These are phyloP conservation scores for Phania funesta DNA, from an alignment of 2,888 invertebrate species.

Conservation along the genomic window DNA sequence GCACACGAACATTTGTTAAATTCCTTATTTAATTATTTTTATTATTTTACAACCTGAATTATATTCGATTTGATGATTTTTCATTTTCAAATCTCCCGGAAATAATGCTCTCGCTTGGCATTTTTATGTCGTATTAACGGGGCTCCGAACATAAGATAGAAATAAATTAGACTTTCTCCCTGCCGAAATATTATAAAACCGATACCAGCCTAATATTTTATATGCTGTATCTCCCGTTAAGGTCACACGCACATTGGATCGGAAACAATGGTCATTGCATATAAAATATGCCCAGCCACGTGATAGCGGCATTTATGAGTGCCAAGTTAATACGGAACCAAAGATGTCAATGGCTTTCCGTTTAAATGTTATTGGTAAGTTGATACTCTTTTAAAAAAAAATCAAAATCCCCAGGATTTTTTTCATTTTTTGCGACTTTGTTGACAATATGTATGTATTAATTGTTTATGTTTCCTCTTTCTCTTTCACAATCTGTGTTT, in stretches of 20 bases:
- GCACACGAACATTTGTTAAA: too few species aligned
- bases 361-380: constrained; percentile 66
- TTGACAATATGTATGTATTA: constrained; percentile 22
- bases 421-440: not conserved
- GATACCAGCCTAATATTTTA: not conserved
- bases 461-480: constrained; percentile 24
- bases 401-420: not conserved
- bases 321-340: constrained; percentile 88
- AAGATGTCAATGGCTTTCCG: constrained; percentile 88
- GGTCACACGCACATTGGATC: constrained; percentile 56
- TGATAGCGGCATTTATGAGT: constrained; percentile 87
- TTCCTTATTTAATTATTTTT: too few species aligned
- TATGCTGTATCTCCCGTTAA: constrained; percentile 13
- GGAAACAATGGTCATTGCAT: constrained; percentile 90
- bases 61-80: too few species aligned
- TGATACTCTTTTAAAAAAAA: not conserved
- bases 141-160: too few species aligned
- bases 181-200: not conserved
- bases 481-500: constrained; percentile 4
- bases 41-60: too few species aligned
- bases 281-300: constrained; percentile 92
- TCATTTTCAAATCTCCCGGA: too few species aligned
- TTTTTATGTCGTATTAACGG: too few species aligned
- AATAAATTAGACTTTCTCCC: too few species aligned
- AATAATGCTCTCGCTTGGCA: too few species aligned